Conservation (phyloP, 1,140 invertebrate species). For the Cherax destructor region DNA sequence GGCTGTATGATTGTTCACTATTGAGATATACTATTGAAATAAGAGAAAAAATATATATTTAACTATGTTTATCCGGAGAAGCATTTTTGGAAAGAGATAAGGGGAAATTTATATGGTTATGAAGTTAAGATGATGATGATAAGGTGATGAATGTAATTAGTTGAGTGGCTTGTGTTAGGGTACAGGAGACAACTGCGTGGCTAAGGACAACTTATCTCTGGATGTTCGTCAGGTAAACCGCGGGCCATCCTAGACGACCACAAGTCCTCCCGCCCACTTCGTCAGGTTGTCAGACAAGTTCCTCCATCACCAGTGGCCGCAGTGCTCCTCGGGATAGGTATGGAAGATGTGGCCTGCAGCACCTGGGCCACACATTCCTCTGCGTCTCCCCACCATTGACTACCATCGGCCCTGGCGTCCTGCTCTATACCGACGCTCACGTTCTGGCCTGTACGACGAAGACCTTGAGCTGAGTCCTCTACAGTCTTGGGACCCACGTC, state of each 20-base stretch:
- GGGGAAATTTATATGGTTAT: too few species aligned
- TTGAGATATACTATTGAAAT: too few species aligned
- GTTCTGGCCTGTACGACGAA: neutral
- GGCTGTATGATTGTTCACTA: too few species aligned
- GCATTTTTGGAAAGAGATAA: too few species aligned
- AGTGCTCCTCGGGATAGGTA: constrained; percentile 1
- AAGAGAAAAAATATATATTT: too few species aligned
- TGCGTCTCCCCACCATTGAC: neutral
- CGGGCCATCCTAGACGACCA: constrained; percentile 18
- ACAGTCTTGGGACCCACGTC: constrained; percentile 5
- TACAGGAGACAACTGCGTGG: neutral
- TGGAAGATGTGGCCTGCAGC: constrained; percentile 5
- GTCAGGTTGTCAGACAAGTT: constrained; percentile 17
- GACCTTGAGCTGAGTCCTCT: neutral
- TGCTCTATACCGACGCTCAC: neutral
- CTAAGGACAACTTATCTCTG: neutral
- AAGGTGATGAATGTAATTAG: too few species aligned
- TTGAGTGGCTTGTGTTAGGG: too few species aligned
- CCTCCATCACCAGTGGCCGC: neutral
- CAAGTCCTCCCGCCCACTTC: neutral
- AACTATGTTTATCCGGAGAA: too few species aligned
- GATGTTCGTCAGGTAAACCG: neutral
- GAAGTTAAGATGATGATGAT: too few species aligned
- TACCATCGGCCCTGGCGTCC: neutral
- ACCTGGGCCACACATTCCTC: neutral